Base-by-base conservation (phyloP, 2,888 invertebrate genomes). In the Blera fallax region DNA sequence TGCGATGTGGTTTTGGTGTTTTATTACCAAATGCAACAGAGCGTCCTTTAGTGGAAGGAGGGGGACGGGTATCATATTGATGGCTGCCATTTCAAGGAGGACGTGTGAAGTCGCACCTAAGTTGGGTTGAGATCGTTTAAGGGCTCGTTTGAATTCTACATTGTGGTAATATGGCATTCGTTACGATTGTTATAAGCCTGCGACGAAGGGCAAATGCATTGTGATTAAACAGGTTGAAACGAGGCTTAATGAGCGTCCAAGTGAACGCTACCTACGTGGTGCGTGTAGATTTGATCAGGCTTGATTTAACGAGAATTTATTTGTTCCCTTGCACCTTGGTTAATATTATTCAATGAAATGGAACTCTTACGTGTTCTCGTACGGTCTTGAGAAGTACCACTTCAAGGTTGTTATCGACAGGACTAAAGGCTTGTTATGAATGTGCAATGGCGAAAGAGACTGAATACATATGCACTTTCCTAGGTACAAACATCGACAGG, bases 101-200 rank as follows among this genome's bases (percentile, higher is more conserved):
- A 79, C 60, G 83, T 84, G 83, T 74, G 69, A 84, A 84, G 14
- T 84, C 62, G 48, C 74, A 80, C 67, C 54, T 69, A 16, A 45
- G 54, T 32, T 40, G 24, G 29, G 37, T 18, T 54, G 54, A 29
- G 37, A 32, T 69, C 54, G 67, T 54, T 79, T 64, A 43, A 80
- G 64, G 80, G 64, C 27, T 62, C 69, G 50, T 50, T 82, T 70
- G 74, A 40, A 69, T 43, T 52, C 29, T 24, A 73, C 73, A 65
- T 45, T 74, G 74, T 74, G 54, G 64, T 40, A n/a, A 21, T 1
- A 34, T 14, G 56, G 7, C 6, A 58, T 60, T 64, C 64, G 18
- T 18, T 45, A 5, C 29, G 64, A 60, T 60, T 60, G 60, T 43
- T 43, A 60, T 60, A 8, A 40, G 27, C 21, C 14, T 67, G 10